Conservation (phyloP, 92 coral and sea anemone species). For the Epizoanthus scotinus region DNA sequence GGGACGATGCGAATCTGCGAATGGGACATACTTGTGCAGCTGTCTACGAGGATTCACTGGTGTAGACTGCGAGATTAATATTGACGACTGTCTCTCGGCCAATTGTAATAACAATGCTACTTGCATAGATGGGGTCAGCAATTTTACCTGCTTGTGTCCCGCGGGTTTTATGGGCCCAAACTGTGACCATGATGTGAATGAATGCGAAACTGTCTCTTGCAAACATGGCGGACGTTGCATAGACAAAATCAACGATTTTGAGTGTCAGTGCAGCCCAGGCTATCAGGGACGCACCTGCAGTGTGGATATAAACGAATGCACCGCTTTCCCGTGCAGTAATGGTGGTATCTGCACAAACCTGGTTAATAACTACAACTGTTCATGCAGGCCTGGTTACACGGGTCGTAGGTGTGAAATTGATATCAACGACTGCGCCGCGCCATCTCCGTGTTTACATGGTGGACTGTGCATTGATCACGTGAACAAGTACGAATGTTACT, state of each 20-base stretch:
- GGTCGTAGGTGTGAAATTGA: constrained; percentile 64
- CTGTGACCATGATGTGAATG: constrained; percentile 66
- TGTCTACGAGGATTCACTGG: constrained; percentile 75
- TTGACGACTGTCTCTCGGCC: constrained; percentile 69
- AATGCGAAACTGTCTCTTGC: constrained; percentile 64
- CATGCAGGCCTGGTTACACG: constrained; percentile 70
- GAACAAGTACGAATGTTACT: constrained; percentile 66
- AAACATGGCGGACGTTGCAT: constrained; percentile 64
- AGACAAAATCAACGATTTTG: constrained; percentile 71
- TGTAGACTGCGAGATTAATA: constrained; percentile 70
- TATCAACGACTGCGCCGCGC: constrained; percentile 56
- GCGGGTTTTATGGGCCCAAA: constrained; percentile 60
- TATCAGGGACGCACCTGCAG: constrained; percentile 83
- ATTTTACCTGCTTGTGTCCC: constrained; percentile 68
- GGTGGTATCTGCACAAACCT: constrained; percentile 70
- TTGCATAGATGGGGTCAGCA: constrained; percentile 63
- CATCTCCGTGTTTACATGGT: constrained; percentile 62
- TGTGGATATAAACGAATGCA: constrained; percentile 79
- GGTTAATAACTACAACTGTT: constrained; percentile 67
- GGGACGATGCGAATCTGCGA: constrained; percentile 63
- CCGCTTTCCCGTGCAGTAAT: constrained; percentile 68
- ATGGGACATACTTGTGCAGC: constrained; percentile 61
- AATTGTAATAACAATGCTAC: constrained; percentile 74
- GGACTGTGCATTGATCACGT: constrained; percentile 75
- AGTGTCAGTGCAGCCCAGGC: constrained; percentile 68